Base-by-base conservation (phyloP, 92 coral and sea anemone species). In the Metridium senile region DNA sequence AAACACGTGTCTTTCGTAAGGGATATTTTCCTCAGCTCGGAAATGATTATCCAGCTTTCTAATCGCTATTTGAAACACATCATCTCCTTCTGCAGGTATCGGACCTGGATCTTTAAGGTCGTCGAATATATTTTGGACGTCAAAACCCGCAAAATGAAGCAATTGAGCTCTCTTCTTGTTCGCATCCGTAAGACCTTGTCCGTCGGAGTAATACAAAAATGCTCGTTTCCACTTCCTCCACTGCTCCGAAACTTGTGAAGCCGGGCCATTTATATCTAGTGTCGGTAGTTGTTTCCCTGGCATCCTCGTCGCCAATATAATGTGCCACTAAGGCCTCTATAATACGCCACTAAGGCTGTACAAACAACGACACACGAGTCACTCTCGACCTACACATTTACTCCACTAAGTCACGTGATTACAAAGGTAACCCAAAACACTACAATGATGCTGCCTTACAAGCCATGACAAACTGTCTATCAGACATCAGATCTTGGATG, bases 211-310 rank as follows among this genome's bases (percentile, higher is more conserved):
- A 57, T 75, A 88, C 51, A 84, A 58, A 32, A 66, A 84, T 20
- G 86, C 85, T 62, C 86, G 26, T 68, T 84, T 77, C 84, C 88
- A 87, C 58, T 77, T 85, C 68, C 77, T 68, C 87, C 89, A 88
- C 23, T 86, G 64, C 31, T 89, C 87, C 20, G 85, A 84, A 9
- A 76, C 75, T 43, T 85, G 84, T 25, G 87, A 76, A 1, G 86
- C 72, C 29, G 93, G 66, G 9, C 87, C 84, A 13, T 78, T 56
- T n/a, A 87, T 33, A 76, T 78, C 87, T 20, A 86, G 32, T 11
- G 47, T 62, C 28, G 80, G 80, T 11, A 86, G 47, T 8, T 66
- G 87, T 83, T 73, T 84, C 2, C 80, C 84, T 30, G 69, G 22
- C 82, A 87, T 87, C 85, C 85, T 87, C 74, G 78, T 87, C 78